These are phyloP conservation scores for Hemiprocne comata DNA, from an alignment of 2,113 vertebrate genomes.

Conservation along the genomic window DNA sequence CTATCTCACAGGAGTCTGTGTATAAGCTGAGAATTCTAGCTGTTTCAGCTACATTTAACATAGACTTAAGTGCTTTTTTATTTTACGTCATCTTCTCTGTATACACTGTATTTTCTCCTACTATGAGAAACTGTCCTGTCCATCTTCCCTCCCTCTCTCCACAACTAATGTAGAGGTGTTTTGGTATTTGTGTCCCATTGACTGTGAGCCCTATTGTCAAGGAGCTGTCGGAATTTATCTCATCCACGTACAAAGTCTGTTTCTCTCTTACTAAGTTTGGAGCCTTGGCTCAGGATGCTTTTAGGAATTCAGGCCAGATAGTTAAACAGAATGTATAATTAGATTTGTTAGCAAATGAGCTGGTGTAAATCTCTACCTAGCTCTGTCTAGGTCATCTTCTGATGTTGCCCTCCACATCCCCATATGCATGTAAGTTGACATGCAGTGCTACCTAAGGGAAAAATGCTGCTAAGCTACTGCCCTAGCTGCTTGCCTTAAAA, in stretches of 20 bases:
- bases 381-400: neutral
- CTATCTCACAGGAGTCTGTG: neutral
- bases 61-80: neutral
- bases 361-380: neutral
- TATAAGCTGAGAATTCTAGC: neutral
- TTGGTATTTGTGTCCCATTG: neutral
- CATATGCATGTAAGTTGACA: rapidly evolving
- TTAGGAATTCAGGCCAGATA: neutral
- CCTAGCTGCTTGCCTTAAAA: neutral
- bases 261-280: neutral
- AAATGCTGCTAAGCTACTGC: neutral
- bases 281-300: neutral
- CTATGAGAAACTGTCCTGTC: neutral
- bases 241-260: neutral
- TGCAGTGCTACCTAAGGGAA: neutral
- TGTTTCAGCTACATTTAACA: neutral
- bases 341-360: neutral
- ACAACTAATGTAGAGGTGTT: neutral
- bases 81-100: neutral
- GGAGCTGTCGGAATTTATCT: neutral
- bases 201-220: neutral
- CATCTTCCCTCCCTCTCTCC: neutral
- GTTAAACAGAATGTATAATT: neutral
- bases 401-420: neutral
- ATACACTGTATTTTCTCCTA: neutral